Conservation (phyloP, 2,113 vertebrate species). For the Pygoscelis antarcticus region DNA sequence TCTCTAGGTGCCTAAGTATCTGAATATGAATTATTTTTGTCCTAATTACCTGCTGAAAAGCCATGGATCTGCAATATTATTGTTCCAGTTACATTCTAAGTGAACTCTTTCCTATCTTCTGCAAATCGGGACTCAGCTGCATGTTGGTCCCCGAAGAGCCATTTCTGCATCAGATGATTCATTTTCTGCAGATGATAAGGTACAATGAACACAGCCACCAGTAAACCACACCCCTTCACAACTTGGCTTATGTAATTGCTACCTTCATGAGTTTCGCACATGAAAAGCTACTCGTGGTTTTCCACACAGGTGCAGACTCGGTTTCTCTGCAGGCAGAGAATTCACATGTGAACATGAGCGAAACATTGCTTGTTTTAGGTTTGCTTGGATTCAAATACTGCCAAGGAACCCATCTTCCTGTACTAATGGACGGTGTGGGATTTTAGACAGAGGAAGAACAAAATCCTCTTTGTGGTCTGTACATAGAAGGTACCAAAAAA, state of each 20-base stretch:
- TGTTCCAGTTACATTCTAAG: background rate
- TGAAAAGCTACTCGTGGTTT: background rate
- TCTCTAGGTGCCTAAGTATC: background rate
- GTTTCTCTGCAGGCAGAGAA: background rate
- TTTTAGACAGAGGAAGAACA: background rate
- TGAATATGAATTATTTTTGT: background rate
- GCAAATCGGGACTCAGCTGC: background rate
- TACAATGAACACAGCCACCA: background rate
- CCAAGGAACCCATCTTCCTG: background rate
- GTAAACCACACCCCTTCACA: background rate
- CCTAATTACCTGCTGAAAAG: background rate
- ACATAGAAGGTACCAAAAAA: background rate
- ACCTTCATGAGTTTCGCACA: background rate
- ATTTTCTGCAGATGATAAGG: background rate
- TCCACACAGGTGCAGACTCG: background rate
- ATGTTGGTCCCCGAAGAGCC: background rate
- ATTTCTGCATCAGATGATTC: conserved; percentile 1
- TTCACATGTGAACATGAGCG: background rate
- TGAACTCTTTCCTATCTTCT: background rate
- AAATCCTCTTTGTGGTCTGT: background rate
- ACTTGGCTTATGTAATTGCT: background rate
- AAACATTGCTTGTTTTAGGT: background rate
- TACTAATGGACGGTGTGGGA: background rate
- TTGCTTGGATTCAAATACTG: background rate
- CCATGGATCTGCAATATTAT: background rate